Evolutionary conservation across 2,113 vertebrate species (phyloP).

Genomic region (Podarcis muralis): DNA sequence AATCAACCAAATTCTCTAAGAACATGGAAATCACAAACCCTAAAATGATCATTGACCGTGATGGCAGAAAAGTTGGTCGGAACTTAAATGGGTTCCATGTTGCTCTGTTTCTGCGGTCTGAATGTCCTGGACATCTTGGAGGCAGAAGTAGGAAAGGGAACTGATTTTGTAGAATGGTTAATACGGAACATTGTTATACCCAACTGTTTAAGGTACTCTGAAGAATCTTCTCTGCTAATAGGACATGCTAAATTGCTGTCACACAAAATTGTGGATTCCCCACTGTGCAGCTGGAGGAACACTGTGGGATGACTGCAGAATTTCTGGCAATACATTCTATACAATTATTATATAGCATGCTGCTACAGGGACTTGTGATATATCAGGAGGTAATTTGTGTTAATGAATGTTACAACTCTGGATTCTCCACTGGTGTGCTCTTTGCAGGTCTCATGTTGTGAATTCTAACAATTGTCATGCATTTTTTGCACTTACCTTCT

Average conservation of each 20-base stretch:
- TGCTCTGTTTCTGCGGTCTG: neutral
- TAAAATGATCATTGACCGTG: neutral
- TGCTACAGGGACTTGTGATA: constrained; percentile 39
- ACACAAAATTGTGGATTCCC: constrained; percentile 31
- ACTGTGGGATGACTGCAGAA: constrained; percentile 35
- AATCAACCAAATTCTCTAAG: neutral
- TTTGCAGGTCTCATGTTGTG: constrained; percentile 42
- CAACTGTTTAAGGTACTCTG: constrained; percentile 30
- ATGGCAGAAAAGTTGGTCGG: neutral
- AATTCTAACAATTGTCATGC: constrained; percentile 30
- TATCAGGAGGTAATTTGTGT: constrained; percentile 46
- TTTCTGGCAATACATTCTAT: neutral
- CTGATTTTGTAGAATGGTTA: neutral
- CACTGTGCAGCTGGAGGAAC: constrained; percentile 45
- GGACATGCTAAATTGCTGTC: constrained; percentile 19
- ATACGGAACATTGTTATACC: neutral
- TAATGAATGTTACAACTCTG: constrained; percentile 54
- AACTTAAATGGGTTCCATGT: neutral
- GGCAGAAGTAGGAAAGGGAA: neutral
- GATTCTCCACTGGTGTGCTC: constrained; percentile 41
- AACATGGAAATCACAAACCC: neutral
- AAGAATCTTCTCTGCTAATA: constrained; percentile 24
- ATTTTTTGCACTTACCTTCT: constrained; percentile 41
- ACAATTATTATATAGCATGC: constrained; percentile 46
- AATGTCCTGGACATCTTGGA: neutral